These are phyloP conservation scores for Ectropis crepuscularia DNA, from an alignment of 2,888 invertebrate species.

Conservation along the genomic window DNA sequence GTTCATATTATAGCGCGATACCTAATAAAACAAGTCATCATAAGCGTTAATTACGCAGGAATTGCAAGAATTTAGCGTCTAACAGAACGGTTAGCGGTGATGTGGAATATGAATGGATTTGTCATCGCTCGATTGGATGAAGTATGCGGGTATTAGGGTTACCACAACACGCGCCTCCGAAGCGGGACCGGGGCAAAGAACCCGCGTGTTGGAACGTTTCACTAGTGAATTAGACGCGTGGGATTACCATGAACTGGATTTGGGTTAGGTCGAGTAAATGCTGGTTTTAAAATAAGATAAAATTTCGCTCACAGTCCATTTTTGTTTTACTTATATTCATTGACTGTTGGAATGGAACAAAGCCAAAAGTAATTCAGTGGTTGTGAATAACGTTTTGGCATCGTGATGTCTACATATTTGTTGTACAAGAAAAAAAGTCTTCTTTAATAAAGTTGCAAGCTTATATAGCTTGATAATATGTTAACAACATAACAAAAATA, in stretches of 20 bases:
- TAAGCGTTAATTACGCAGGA: slow-evolving; percentile 60
- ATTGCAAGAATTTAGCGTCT: slow-evolving; percentile 63
- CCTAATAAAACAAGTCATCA: slow-evolving; percentile 40
- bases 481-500: too few relatives aligned
- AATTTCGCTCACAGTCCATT: neutral
- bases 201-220: slow-evolving; percentile 16
- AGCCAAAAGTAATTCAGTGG: too few relatives aligned
- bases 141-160: slow-evolving; percentile 77
- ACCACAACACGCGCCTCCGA: slow-evolving; percentile 19
- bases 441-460: too few relatives aligned
- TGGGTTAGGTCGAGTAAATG: slow-evolving; percentile 6
- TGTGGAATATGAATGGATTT: slow-evolving; percentile 76
- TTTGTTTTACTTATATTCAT: slow-evolving; percentile 1
- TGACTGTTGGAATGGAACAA: neutral
- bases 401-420: too few relatives aligned
- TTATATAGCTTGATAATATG: too few relatives aligned
- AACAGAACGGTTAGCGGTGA: slow-evolving; percentile 64
- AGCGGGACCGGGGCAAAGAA: slow-evolving; percentile 23
- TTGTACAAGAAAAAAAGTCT: too few relatives aligned
- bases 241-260: slow-evolving; percentile 16
- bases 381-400: too few relatives aligned
- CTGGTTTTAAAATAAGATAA: slow-evolving; percentile 5
- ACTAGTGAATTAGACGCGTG: slow-evolving; percentile 20
- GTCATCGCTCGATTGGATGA: slow-evolving; percentile 81
- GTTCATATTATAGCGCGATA: slow-evolving; percentile 15